Conservation (phyloP, 2,888 invertebrate species). For the Monoplex corrugatus region DNA sequence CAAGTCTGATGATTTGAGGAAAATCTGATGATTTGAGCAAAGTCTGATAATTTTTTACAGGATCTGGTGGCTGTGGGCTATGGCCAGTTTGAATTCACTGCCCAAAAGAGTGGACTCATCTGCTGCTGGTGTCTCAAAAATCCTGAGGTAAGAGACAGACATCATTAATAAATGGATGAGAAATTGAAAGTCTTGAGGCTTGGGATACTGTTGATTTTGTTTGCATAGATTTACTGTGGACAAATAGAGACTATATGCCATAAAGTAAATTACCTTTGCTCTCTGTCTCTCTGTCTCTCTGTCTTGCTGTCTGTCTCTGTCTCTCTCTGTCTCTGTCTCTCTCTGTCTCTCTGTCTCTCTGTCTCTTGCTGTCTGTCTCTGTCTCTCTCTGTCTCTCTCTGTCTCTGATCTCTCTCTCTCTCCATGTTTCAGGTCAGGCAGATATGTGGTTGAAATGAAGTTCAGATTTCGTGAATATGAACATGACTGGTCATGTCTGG, state of each 20-base stretch:
- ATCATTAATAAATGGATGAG: no score
- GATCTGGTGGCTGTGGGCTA: slow-evolving; percentile 81
- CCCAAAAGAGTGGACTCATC: slow-evolving; percentile 78
- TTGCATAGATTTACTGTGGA: neutral
- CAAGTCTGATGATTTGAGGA: no score
- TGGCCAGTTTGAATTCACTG: slow-evolving; percentile 81
- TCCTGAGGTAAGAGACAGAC: slow-evolving; percentile 76
- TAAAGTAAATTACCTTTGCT: neutral
- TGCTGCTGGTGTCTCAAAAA: slow-evolving; percentile 82
- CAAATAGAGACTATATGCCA: no score
- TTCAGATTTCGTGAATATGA: no score
- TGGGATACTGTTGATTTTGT: neutral
- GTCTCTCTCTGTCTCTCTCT: slow-evolving; percentile 29
- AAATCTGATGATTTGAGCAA: no score
- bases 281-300: neutral
- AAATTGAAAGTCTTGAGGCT: neutral
- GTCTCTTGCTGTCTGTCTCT: neutral
- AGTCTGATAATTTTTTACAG: no score
- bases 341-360: neutral
- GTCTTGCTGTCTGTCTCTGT: neutral
- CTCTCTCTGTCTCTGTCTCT: neutral
- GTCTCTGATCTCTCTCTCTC: no score
- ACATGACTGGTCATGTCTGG: neutral
- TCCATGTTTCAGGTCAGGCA: no score
- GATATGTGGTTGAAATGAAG: no score